A percentile compares a stretch with the other conserved stretches of the same genome.
Evolutionary conservation across 1,140 invertebrate genomes (phyloP).

Genomic region (Scylla paramamosain): DNA sequence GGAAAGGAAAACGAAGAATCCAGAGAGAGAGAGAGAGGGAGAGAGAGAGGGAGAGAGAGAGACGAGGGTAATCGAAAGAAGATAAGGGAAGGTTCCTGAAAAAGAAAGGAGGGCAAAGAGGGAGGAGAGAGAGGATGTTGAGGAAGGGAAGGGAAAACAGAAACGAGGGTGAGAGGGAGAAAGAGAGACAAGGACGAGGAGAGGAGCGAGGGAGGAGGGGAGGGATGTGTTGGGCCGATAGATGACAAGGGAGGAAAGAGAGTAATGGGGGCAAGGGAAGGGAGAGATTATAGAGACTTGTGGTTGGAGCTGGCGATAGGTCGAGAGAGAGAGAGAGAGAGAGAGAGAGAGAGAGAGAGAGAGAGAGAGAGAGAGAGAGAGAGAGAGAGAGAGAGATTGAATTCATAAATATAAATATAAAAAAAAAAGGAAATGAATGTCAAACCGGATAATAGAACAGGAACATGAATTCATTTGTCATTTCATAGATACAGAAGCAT

Average conservation of each 20-base stretch:
- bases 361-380: not conserved
- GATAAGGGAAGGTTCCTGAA: not conserved
- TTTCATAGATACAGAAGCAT: no score
- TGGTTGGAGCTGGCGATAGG: not conserved
- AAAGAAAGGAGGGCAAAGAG: no score
- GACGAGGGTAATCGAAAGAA: not conserved
- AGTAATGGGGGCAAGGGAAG: not conserved
- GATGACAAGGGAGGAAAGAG: not conserved
- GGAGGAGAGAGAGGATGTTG: not conserved
- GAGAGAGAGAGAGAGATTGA: no score
- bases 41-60: not conserved
- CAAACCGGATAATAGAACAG: no score
- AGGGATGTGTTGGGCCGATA: no score
- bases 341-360: constrained; percentile 47
- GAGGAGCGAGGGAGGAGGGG: no score
- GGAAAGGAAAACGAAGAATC: no score
- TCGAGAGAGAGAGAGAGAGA: not conserved
- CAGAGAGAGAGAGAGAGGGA: not conserved
- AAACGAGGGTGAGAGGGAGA: not conserved
- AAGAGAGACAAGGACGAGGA: not conserved
- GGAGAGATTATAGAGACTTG: no score
- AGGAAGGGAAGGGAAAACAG: not conserved
- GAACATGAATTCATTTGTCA: no score
- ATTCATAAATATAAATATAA: not conserved
- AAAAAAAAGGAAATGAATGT: no score